Percentiles rank a stretch among this genome's conserved stretches.
phyloP scores from a whole-genome alignment of 2,888 invertebrate species.

The Brachypterus glaber region DNA sequence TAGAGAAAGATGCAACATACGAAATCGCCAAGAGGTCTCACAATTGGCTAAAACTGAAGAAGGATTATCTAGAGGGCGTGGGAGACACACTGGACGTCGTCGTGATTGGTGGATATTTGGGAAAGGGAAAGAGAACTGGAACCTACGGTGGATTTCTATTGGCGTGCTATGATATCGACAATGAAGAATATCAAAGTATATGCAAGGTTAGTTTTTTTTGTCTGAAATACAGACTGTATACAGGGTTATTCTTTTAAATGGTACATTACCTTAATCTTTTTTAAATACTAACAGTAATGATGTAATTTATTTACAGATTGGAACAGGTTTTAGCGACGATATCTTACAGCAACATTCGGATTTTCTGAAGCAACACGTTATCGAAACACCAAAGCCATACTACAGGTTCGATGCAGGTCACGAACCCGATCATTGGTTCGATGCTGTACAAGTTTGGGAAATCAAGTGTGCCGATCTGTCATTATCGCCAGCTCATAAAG shows the following conservation, averaged over 20 bases:
- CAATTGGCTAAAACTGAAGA: conserved; percentile 95
- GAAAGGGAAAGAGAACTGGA: conserved; percentile 88
- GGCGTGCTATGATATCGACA: conserved; percentile 82
- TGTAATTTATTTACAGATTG: conserved; percentile 50
- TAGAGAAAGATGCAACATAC: conserved; percentile 82
- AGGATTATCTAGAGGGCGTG: conserved; percentile 93
- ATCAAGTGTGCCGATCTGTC: conserved; percentile 80
- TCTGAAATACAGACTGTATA: too few species aligned
- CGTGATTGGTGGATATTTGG: conserved; percentile 88
- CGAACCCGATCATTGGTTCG: conserved; percentile 84
- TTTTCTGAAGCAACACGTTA: conserved; percentile 64
- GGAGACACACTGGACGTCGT: conserved; percentile 96
- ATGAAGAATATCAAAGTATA: conserved; percentile 86
- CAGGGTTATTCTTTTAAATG: conserved; percentile 7
- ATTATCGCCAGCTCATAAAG: conserved; percentile 86
- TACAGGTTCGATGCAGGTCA: conserved; percentile 65
- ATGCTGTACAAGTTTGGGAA: conserved; percentile 76
- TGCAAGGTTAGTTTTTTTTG: conserved; percentile 65
- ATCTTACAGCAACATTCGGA: conserved; percentile 68
- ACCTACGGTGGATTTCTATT: conserved; percentile 91
- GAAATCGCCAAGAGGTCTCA: conserved; percentile 93
- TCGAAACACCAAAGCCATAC: conserved; percentile 66
- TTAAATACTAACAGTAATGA: conserved; percentile 5
- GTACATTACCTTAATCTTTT: conserved; percentile 3
- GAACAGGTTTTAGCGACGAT: conserved; percentile 92